phyloP scores from a whole-genome alignment of 1,140 invertebrate species.

The Cataglyphis hispanica region DNA sequence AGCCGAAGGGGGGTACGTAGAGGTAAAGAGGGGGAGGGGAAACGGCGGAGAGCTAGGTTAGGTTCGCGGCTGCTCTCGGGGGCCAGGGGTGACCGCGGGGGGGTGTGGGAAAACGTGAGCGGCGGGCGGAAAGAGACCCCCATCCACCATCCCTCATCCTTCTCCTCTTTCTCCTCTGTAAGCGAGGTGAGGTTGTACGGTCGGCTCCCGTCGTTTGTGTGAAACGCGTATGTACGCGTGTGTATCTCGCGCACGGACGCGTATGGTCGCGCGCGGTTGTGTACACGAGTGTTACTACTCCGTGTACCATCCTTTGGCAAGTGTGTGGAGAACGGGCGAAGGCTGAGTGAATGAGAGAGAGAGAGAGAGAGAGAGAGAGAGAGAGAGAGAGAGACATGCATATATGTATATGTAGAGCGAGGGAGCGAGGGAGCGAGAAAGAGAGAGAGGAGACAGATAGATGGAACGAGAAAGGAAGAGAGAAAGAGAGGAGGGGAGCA shows the following conservation, averaged over 20 bases:
- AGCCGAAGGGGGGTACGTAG: conserved; percentile 15
- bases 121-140: conserved; percentile 76
- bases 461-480: conserved; percentile 39
- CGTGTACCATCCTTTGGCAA: conserved; percentile 74
- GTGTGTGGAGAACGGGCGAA: conserved; percentile 70
- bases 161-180: conserved; percentile 57
- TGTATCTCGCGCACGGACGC: conserved; percentile 66
- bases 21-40: not conserved
- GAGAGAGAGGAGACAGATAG: conserved; percentile 51
- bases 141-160: conserved; percentile 50
- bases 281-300: conserved; percentile 72
- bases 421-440: conserved; percentile 26
- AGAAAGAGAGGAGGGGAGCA: conserved; percentile 27
- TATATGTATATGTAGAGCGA: conserved; percentile 18
- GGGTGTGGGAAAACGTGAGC: conserved; percentile 77
- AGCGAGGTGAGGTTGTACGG: conserved; percentile 74
- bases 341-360: conserved; percentile 69
- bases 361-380: conserved; percentile 29
- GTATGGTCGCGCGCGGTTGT: conserved; percentile 71
- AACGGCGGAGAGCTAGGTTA: conserved; percentile 67
- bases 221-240: conserved; percentile 70
- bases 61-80: conserved; percentile 72
- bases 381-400: not conserved
- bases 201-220: conserved; percentile 61
- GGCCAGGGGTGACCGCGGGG: conserved; percentile 61